These are phyloP conservation scores for Erpornis zantholeuca DNA, from an alignment of 2,113 vertebrate species.

Conservation along the genomic window DNA sequence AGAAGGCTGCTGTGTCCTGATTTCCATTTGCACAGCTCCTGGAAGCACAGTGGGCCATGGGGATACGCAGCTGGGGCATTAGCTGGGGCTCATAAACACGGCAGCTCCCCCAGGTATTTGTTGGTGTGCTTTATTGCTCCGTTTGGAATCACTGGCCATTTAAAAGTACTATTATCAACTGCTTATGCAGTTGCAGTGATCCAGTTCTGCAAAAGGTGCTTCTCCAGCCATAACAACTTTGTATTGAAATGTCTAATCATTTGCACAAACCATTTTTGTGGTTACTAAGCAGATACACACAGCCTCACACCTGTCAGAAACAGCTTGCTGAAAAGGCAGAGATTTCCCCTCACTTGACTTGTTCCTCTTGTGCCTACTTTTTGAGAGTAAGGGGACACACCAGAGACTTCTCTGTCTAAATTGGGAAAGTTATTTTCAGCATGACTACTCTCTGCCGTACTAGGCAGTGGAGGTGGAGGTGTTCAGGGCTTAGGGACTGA, in stretches of 20 bases:
- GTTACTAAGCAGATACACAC: not conserved
- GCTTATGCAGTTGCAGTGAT: not conserved
- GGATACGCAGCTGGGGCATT: not conserved
- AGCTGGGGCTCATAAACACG: not conserved
- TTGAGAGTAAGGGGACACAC: not conserved
- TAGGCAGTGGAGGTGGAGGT: not conserved
- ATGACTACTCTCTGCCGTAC: not conserved
- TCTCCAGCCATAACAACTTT: not conserved
- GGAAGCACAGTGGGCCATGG: fast-evolving
- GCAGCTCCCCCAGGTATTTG: not conserved
- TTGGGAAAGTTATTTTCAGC: constrained; percentile 3
- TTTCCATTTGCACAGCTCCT: not conserved
- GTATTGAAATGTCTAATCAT: not conserved
- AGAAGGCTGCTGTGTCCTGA: not conserved
- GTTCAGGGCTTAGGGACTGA: not conserved
- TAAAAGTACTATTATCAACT: not conserved
- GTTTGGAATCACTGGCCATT: not conserved
- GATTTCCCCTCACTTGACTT: not conserved
- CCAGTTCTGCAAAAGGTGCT: not conserved
- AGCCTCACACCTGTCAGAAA: not conserved
- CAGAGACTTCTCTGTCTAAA: not conserved
- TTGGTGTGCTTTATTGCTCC: not conserved
- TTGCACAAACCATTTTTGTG: not conserved
- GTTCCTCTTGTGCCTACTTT: not conserved
- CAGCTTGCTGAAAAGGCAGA: not conserved